Conservation (phyloP, 30 jellyfish, hydroid and myxozoan genomes). For the Aurelia sp. region DNA sequence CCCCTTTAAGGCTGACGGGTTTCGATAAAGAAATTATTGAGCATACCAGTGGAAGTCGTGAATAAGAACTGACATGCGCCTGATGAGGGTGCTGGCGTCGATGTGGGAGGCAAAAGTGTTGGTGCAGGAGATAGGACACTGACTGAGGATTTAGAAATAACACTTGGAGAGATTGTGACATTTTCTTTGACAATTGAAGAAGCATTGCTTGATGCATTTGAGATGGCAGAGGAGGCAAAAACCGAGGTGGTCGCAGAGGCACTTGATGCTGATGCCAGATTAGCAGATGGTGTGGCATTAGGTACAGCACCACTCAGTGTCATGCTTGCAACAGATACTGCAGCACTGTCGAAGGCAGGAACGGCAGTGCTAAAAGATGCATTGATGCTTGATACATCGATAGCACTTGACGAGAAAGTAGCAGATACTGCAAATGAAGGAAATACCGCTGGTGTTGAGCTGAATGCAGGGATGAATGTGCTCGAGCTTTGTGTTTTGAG, state of each 20-base stretch:
- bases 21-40: too few relatives aligned
- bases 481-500: background rate
- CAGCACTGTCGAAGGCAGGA: too few relatives aligned
- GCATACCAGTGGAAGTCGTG: slow-evolving; percentile 54
- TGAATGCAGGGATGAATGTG: too few relatives aligned
- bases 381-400: too few relatives aligned
- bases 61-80: slow-evolving; percentile 49
- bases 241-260: background rate
- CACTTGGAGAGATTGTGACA: background rate
- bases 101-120: slow-evolving; percentile 20
- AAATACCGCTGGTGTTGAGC: too few relatives aligned
- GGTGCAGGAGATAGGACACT: slow-evolving; percentile 8
- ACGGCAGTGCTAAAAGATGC: too few relatives aligned
- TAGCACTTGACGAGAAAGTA: too few relatives aligned
- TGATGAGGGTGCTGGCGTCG: background rate
- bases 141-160: background rate
- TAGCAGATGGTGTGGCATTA: background rate
- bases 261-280: background rate
- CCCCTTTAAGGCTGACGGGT: too few relatives aligned
- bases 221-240: background rate
- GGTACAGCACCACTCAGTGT: background rate
- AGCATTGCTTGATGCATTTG: slow-evolving; percentile 3
- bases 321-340: background rate
- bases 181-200: background rate
- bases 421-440: too few relatives aligned